phyloP scores from a whole-genome alignment of 2,113 vertebrate species.

The Chloroceryle aenea region DNA sequence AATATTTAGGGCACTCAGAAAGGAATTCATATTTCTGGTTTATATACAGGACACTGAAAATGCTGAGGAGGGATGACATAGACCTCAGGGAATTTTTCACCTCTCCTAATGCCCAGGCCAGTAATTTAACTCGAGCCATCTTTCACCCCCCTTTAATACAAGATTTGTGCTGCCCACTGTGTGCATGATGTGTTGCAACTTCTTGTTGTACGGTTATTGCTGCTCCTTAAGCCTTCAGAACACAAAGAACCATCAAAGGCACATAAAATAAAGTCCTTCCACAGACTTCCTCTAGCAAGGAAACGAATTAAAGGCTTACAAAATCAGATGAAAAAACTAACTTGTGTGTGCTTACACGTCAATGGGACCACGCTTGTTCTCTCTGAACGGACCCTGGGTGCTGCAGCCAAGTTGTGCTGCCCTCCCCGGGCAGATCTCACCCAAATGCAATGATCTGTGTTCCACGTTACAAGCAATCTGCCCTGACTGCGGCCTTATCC shows the following conservation, averaged over 20 bases:
- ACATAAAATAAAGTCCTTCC: neutral
- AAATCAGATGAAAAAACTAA: neutral
- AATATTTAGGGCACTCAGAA: neutral
- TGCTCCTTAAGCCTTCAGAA: neutral
- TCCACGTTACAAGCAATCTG: neutral
- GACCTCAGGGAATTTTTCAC: neutral
- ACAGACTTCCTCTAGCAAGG: neutral
- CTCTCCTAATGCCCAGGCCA: neutral
- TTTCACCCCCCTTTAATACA: neutral
- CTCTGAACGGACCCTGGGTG: neutral
- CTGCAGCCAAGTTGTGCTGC: neutral
- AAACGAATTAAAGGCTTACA: neutral
- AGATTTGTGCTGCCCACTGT: neutral
- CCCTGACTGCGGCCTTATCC: neutral
- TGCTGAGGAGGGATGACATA: neutral
- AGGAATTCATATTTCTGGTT: neutral
- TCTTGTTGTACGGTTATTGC: neutral
- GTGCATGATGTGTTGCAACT: neutral
- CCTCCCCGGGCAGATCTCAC: neutral
- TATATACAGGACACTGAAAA: neutral
- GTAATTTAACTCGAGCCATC: neutral
- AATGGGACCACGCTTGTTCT: neutral
- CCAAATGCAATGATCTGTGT: neutral
- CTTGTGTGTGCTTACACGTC: rapidly evolving
- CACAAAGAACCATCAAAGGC: neutral